Conservation (phyloP, 2,797 vertebrate genomes). For the Hypotaenidia okinawae region DNA sequence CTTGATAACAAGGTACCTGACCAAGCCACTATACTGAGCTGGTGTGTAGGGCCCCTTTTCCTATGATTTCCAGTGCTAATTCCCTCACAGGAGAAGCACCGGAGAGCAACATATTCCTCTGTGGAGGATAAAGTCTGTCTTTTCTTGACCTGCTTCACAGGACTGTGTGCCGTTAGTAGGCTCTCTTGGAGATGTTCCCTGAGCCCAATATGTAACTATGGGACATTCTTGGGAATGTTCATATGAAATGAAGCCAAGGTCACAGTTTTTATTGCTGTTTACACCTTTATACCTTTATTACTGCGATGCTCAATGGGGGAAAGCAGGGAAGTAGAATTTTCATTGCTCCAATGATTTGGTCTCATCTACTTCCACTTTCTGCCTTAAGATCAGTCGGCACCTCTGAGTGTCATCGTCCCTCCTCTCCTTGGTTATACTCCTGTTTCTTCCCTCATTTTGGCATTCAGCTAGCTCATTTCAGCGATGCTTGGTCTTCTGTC, state of each 20-base stretch:
- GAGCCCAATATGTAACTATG: not conserved
- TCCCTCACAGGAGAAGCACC: not conserved
- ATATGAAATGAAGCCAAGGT: not conserved
- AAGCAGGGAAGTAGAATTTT: not conserved
- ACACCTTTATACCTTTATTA: not conserved
- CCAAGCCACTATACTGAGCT: not conserved
- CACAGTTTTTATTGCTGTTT: not conserved
- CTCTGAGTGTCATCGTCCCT: not conserved
- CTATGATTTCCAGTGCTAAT: not conserved
- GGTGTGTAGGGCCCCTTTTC: not conserved
- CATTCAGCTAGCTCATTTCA: not conserved
- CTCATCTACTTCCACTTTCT: not conserved
- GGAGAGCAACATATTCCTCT: not conserved
- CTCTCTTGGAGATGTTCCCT: not conserved
- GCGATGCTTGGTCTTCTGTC: not conserved
- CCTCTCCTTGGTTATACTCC: not conserved
- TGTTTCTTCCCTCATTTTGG: not conserved
- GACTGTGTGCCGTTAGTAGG: not conserved
- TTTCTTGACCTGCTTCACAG: not conserved
- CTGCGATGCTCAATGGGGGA: not conserved
- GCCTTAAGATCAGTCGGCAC: fast-evolving
- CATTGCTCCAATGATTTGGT: not conserved
- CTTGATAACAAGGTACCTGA: not conserved
- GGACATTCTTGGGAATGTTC: not conserved
- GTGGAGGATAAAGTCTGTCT: not conserved